Conservation (phyloP, 1,140 invertebrate species). For the Lepidurus arcticus region DNA sequence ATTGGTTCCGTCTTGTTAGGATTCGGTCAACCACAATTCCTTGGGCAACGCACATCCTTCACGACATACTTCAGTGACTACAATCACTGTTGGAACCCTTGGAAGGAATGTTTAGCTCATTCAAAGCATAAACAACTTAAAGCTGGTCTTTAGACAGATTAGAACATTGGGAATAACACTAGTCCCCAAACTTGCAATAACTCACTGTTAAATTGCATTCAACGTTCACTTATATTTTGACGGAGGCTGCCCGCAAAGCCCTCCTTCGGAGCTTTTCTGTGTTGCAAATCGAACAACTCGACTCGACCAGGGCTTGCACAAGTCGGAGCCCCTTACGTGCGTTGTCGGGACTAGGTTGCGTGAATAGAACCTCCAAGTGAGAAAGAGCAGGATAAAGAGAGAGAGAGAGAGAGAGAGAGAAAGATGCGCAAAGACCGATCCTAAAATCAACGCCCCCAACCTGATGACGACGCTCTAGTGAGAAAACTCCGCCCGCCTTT, state of each 20-base stretch:
- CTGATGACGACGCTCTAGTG: not conserved
- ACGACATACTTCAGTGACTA: not conserved
- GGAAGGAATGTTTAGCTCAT: too few relatives aligned
- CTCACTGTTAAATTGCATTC: too few relatives aligned
- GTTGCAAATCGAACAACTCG: not conserved
- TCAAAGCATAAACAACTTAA: too few relatives aligned
- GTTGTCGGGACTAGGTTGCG: slow-evolving; percentile 2
- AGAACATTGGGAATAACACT: too few relatives aligned
- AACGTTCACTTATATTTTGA: too few relatives aligned
- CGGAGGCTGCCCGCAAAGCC: not conserved
- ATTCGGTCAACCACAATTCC: not conserved
- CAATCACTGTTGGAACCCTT: too few relatives aligned
- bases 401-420: slow-evolving; percentile 29
- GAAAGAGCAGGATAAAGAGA: not conserved
- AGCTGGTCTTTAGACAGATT: too few relatives aligned
- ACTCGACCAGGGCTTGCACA: not conserved
- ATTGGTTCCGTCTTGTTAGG: not conserved
- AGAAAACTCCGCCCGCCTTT: not conserved
- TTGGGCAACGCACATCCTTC: not conserved
- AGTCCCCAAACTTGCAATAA: too few relatives aligned
- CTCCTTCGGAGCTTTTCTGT: not conserved
- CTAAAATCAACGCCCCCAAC: slow-evolving; percentile 6
- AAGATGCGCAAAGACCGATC: slow-evolving; percentile 6
- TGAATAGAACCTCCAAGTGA: not conserved
- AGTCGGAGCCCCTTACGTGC: slow-evolving; percentile 11